Conservation (phyloP, 2,113 vertebrate species). For the Cyanoderma ruficeps region DNA sequence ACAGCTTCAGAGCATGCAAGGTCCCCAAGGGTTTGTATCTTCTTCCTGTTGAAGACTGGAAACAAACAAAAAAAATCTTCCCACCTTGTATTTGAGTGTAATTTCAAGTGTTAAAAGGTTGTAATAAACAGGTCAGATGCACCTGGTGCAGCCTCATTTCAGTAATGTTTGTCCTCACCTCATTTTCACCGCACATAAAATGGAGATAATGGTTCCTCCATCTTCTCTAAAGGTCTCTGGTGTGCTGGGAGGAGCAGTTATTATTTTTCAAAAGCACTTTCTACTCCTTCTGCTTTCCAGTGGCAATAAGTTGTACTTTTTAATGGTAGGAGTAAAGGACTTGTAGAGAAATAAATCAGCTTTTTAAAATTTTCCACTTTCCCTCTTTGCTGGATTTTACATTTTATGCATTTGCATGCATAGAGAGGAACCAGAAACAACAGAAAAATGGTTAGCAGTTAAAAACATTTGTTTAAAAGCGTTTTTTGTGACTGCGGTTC, state of each 20-base stretch:
- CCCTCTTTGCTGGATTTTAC: not conserved
- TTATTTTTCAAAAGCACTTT: conserved; percentile 50
- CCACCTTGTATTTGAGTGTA: not conserved
- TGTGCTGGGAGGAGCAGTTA: conserved; percentile 36
- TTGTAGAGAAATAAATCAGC: conserved; percentile 39
- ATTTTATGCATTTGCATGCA: not conserved
- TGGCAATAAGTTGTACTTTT: conserved; percentile 47
- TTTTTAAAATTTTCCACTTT: not conserved
- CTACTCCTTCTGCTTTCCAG: not conserved
- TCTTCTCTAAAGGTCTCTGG: conserved; percentile 53
- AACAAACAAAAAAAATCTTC: not conserved
- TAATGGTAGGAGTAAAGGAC: conserved; percentile 26
- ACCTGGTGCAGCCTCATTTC: not conserved
- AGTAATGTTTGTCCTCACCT: not conserved
- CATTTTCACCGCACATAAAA: conserved; percentile 9
- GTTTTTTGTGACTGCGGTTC: not conserved
- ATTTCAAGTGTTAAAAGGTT: not conserved
- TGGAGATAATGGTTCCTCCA: conserved; percentile 31
- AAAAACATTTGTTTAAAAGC: not conserved
- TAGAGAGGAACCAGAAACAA: not conserved
- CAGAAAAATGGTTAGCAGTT: not conserved
- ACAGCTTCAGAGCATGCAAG: not conserved
- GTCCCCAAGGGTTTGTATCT: not conserved
- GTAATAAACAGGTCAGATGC: not conserved
- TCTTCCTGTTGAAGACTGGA: not conserved